These are phyloP conservation scores for Holocentrus rufus DNA, from an alignment of 2,797 vertebrate species.

Conservation along the genomic window DNA sequence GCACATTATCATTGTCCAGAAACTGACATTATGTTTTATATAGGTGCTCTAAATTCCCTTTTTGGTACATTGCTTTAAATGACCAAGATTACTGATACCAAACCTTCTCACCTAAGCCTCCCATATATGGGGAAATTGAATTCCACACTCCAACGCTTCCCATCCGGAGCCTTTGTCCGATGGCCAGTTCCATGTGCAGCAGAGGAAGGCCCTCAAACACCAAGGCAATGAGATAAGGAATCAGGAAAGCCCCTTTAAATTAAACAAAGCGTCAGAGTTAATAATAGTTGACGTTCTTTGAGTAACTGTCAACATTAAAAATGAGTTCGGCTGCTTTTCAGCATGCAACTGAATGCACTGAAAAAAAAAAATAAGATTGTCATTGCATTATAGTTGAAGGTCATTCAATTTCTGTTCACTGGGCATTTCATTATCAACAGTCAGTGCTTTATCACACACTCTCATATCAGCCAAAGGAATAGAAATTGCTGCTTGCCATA, in stretches of 20 bases:
- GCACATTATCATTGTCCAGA: background rate
- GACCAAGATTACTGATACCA: background rate
- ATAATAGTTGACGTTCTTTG: background rate
- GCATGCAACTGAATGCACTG: background rate
- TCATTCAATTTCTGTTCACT: conserved; percentile 24
- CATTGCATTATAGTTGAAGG: conserved; percentile 26
- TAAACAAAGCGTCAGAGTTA: conserved; percentile 3
- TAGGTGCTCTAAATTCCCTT: background rate
- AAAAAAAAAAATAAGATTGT: background rate
- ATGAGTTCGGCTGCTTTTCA: background rate
- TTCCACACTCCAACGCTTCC: conserved; percentile 86
- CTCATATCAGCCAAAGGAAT: background rate
- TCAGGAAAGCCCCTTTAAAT: conserved; percentile 86
- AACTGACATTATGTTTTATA: background rate
- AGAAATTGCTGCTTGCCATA: background rate
- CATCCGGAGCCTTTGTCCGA: conserved; percentile 85
- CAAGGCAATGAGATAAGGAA: conserved; percentile 85
- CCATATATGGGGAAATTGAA: conserved; percentile 83
- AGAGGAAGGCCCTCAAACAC: conserved; percentile 87
- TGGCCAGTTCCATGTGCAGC: conserved; percentile 85
- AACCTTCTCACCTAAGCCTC: conserved; percentile 80
- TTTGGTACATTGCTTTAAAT: background rate
- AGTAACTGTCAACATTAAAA: background rate
- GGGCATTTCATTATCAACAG: conserved; percentile 34
- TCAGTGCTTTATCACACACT: conserved; percentile 29